Conservation (phyloP, 2,113 vertebrate genomes). For the Hyaena hyaena region DNA sequence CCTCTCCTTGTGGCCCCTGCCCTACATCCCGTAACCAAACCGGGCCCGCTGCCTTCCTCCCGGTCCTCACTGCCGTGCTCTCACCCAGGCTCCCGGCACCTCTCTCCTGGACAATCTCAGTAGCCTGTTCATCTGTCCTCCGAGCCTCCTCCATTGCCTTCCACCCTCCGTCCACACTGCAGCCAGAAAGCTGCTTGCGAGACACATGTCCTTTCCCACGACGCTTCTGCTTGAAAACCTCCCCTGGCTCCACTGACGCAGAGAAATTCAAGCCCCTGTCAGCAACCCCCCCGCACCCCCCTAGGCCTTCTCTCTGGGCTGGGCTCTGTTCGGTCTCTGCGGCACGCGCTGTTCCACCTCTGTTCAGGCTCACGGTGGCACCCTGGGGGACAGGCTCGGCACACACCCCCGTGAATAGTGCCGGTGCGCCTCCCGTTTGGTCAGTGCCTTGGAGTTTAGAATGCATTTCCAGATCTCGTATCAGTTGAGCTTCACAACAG, state of each 20-base stretch:
- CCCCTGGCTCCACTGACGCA: background rate
- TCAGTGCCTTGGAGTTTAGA: background rate
- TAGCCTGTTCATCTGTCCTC: background rate
- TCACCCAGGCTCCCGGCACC: background rate
- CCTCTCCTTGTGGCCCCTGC: background rate
- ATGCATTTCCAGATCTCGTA: background rate
- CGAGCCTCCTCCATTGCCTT: background rate
- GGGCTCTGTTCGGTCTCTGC: background rate
- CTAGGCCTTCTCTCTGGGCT: background rate
- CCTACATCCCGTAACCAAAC: background rate
- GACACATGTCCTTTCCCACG: background rate
- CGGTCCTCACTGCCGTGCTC: background rate
- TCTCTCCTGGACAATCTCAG: background rate
- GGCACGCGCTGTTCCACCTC: background rate
- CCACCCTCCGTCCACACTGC: background rate
- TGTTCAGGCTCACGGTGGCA: background rate
- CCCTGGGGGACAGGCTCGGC: background rate
- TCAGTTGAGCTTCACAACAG: background rate
- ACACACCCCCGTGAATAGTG: background rate
- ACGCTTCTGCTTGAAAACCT: background rate
- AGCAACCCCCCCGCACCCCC: accelerated
- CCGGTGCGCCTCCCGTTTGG: background rate
- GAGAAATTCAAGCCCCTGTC: background rate
- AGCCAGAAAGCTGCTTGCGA: background rate
- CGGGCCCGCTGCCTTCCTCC: background rate